Percentiles rank a stretch among this genome's conserved stretches.
Conservation (phyloP, 2,113 vertebrate genomes). For the Rhea americana region DNA sequence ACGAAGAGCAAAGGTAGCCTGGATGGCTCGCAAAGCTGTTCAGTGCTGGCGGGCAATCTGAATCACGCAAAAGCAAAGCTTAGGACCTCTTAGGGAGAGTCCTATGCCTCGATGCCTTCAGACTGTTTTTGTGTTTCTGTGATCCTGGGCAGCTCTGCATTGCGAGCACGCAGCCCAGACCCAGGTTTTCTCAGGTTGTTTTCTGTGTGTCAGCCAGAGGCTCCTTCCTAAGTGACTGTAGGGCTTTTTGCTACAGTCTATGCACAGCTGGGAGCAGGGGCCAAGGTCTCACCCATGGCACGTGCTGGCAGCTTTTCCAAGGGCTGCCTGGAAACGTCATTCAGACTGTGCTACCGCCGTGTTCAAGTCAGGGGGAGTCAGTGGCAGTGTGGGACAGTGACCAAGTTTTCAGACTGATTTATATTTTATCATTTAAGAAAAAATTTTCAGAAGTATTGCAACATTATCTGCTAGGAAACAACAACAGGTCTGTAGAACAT, state of each 20-base stretch:
- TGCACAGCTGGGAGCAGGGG: neutral
- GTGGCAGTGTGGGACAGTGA: neutral
- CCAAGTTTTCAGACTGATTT: neutral
- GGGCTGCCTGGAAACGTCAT: neutral
- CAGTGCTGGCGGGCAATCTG: constrained; percentile 21
- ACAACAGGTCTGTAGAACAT: neutral
- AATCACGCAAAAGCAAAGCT: constrained; percentile 33
- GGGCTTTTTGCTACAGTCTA: neutral
- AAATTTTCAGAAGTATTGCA: neutral
- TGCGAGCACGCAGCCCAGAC: accelerated
- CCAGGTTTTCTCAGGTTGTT: neutral
- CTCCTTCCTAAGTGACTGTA: accelerated
- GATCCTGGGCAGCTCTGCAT: neutral
- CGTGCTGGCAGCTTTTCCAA: neutral
- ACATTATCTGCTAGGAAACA: neutral
- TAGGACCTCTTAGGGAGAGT: neutral
- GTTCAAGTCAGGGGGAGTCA: accelerated
- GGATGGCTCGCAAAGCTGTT: constrained; percentile 45
- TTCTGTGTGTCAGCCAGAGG: neutral
- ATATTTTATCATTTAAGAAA: neutral
- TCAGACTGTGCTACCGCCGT: neutral
- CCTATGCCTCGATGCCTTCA: neutral
- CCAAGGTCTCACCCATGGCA: accelerated
- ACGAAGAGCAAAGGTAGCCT: constrained; percentile 36
- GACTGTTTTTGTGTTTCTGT: neutral